Base-by-base conservation (phyloP, 1,140 invertebrate species). In the Mya arenaria region DNA sequence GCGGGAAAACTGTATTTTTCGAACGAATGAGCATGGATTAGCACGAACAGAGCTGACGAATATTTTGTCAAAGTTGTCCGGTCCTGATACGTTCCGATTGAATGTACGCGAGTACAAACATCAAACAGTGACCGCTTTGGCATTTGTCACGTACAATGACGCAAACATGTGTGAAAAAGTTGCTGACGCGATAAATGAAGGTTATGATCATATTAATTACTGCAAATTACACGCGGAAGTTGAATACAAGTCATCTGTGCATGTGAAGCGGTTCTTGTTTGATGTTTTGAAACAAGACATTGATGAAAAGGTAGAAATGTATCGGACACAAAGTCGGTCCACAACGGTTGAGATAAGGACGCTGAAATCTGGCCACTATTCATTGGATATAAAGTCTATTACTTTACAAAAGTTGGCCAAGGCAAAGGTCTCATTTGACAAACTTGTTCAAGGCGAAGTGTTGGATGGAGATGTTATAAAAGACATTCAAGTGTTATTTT, bases 91-190 rank as follows among this genome's bases (percentile, higher is more conserved):
- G 32, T 87, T 84, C 60, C 23, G 71, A 8, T 28, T 90, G 0
- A 37, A 72, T 37, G 25, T 89, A 0, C 58, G 28, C 8, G 52
- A 56, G 44, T 84, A 13, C 72, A 68, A 34, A 62, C 56, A 39
- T 28, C 44, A 15, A 56, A 74, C 48, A 23, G 77, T 72, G 0
- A 81, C n/a, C 1, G 84, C 52, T 25, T 0, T 63, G 4, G 89
- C 82, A 6, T 85, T 83, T 58, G 86, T 85, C 6, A 52, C 62
- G 4, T 90, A 89, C 73, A 77, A 75, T 0, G 82, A 89, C n/a
- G 74, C 85, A 19, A 69, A 85, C 23, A 81, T 84, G 55, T 87
- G 87, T 1, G 52, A 84, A 25, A 66, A 41, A 19, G 87, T 84
- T 1, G 39, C 1, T 48, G 32, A 78, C 1, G 25, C 41, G 2